Percentiles rank a stretch among this genome's conserved stretches.
These are phyloP conservation scores for Bucorvus abyssinicus DNA, from an alignment of 2,797 vertebrate genomes.

Conservation along the genomic window DNA sequence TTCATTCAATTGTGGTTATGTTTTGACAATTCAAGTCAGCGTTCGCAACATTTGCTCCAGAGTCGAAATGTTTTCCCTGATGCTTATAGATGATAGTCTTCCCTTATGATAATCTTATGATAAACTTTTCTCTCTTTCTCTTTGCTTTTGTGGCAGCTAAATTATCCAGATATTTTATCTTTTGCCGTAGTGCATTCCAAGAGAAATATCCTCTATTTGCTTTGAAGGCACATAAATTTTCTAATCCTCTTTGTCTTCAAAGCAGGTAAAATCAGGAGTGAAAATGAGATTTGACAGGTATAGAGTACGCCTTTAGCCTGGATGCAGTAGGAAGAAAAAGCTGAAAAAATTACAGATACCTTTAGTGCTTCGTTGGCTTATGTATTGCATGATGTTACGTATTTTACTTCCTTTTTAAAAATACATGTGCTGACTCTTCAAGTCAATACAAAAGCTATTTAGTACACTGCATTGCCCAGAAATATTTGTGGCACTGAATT, in stretches of 20 bases:
- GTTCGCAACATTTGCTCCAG: not conserved
- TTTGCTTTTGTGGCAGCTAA: not conserved
- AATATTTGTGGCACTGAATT: not conserved
- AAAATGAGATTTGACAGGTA: not conserved
- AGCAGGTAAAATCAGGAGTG: not conserved
- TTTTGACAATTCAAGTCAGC: not conserved
- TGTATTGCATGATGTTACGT: accelerated
- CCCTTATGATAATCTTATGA: not conserved
- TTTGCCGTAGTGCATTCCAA: not conserved
- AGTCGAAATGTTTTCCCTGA: not conserved
- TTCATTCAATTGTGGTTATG: not conserved
- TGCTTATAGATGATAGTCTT: too few species aligned
- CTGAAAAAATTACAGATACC: not conserved
- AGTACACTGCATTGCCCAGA: not conserved
- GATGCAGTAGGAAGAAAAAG: not conserved
- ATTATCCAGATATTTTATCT: not conserved
- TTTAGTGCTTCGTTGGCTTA: not conserved
- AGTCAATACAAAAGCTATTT: not conserved
- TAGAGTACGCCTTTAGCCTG: not conserved
- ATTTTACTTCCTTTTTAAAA: not conserved
- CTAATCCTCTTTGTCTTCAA: not conserved
- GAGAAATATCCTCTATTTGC: not conserved
- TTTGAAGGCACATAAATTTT: not conserved
- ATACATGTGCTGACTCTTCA: not conserved
- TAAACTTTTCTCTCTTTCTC: not conserved